Evolutionary conservation across 2,888 invertebrate genomes (phyloP).

Genomic region (Drosophila bunnanda): DNA sequence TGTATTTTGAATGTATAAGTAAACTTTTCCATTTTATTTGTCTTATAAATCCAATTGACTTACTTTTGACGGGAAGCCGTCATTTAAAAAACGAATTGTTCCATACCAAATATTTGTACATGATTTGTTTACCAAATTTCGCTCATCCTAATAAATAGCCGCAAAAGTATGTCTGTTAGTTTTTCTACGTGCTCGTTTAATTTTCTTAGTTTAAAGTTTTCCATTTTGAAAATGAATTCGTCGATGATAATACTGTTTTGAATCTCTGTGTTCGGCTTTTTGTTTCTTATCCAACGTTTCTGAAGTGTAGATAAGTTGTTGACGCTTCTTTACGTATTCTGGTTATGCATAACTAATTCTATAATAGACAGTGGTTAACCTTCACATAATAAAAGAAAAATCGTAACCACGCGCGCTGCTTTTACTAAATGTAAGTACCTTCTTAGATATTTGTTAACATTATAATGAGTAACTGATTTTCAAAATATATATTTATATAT

Average conservation of each 20-base stretch:
- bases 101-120: too few species aligned
- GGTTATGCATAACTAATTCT: constrained; percentile 55
- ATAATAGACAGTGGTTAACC: constrained; percentile 49
- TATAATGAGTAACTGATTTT: background rate
- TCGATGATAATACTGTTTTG: background rate
- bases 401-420: constrained; percentile 62
- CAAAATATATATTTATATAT: background rate
- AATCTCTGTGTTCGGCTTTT: background rate
- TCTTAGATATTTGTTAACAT: background rate
- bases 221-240: background rate
- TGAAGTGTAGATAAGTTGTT: background rate
- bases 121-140: too few species aligned
- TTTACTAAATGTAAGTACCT: constrained; percentile 57
- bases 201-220: too few species aligned
- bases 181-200: too few species aligned
- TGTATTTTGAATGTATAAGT: too few species aligned
- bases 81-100: too few species aligned
- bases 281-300: constrained; percentile 6
- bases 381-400: constrained; percentile 65
- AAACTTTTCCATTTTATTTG: too few species aligned
- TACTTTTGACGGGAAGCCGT: too few species aligned
- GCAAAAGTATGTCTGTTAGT: too few species aligned
- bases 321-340: background rate
- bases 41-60: too few species aligned
- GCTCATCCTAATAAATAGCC: too few species aligned